phyloP scores from a whole-genome alignment of 1,140 invertebrate species.

The Pseudobourletiella spinata region DNA sequence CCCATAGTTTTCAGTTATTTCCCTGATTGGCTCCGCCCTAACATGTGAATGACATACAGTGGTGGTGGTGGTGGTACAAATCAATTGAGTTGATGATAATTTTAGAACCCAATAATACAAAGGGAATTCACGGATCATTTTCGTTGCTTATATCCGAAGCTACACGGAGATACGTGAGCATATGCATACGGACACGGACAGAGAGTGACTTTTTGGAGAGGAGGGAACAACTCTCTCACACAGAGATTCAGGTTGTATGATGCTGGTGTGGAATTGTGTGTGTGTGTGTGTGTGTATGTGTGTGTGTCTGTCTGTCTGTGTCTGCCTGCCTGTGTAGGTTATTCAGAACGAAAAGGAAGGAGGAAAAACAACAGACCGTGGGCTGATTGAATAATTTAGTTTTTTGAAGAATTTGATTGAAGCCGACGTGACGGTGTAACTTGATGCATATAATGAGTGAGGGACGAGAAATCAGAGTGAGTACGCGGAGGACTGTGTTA shows the following conservation, averaged over 20 bases:
- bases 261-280: too few relatives aligned
- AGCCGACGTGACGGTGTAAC: neutral
- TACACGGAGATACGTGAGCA: neutral
- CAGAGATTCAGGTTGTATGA: too few relatives aligned
- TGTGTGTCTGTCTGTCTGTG: too few relatives aligned
- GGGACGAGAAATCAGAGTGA: neutral
- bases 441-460: neutral
- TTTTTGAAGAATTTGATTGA: conserved; percentile 4
- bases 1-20: too few relatives aligned
- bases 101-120: neutral
- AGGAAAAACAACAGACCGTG: neutral
- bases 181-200: neutral
- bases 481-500: neutral
- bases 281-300: too few relatives aligned
- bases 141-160: too few relatives aligned
- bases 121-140: too few relatives aligned
- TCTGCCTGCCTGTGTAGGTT: too few relatives aligned
- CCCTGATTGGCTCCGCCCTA: too few relatives aligned
- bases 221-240: too few relatives aligned
- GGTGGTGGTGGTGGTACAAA: too few relatives aligned
- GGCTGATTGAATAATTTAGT: conserved; percentile 3
- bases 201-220: neutral
- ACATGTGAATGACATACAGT: neutral
- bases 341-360: too few relatives aligned
- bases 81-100: neutral